Conservation (phyloP, 2,888 invertebrate species). For the Drosophila mayaguana region DNA sequence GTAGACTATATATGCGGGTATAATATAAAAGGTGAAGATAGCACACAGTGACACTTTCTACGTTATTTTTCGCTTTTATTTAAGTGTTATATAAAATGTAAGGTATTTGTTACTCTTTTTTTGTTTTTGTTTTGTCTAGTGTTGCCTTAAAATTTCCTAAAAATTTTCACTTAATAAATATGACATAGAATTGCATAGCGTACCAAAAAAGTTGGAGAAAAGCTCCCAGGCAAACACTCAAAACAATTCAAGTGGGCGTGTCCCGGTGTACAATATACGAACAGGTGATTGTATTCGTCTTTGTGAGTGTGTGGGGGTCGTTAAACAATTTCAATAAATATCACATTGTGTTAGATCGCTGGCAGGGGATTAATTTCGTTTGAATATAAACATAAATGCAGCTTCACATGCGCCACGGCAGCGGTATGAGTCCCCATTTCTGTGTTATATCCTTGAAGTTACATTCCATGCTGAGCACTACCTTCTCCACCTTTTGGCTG, state of each 20-base stretch:
- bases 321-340: conserved; percentile 76
- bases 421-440: conserved; percentile 84
- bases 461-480: conserved; percentile 79
- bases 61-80: conserved; percentile 46
- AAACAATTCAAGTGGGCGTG: conserved; percentile 75
- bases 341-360: conserved; percentile 71
- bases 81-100: conserved; percentile 52
- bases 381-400: background rate
- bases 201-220: conserved; percentile 59
- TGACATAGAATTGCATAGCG: conserved; percentile 70
- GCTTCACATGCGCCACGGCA: conserved; percentile 82
- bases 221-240: conserved; percentile 46
- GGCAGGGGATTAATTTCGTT: conserved; percentile 46
- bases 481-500: conserved; percentile 70
- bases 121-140: background rate
- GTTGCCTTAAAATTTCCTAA: conserved; percentile 60
- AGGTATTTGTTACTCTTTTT: conserved; percentile 42
- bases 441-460: conserved; percentile 81
- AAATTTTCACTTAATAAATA: conserved; percentile 65
- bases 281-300: conserved; percentile 6
- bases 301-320: conserved; percentile 26
- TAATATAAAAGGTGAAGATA: conserved; percentile 15
- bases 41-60: conserved; percentile 7
- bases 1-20: background rate
- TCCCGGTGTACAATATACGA: conserved; percentile 42